Evolutionary conservation across 2,888 invertebrate species (phyloP).

Genomic region (Parnassius glacialis): DNA sequence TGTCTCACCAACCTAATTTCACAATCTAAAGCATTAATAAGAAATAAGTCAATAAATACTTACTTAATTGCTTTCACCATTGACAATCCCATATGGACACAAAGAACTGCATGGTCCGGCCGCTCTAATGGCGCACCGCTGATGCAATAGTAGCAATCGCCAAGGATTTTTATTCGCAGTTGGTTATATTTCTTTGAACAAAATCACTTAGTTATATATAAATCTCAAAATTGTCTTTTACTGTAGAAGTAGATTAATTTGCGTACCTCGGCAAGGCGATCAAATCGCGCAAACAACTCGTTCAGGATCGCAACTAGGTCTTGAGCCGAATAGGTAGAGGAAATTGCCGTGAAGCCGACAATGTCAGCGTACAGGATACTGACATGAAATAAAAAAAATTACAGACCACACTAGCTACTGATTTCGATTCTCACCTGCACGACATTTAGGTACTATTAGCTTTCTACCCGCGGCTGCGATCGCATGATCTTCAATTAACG

Average conservation of each 20-base stretch:
- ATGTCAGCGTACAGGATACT: constrained; percentile 99
- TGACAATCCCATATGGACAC: constrained; percentile 97
- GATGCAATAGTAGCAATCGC: constrained; percentile 99
- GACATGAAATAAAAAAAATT: constrained; percentile 41
- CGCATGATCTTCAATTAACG: too few species aligned
- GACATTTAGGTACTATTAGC: too few species aligned
- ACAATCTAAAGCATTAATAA: neutral
- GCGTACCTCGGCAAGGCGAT: constrained; percentile 90
- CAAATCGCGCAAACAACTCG: constrained; percentile 97
- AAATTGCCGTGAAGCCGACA: constrained; percentile 98
- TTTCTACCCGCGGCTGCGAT: too few species aligned
- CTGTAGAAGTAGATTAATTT: neutral
- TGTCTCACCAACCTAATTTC: too few species aligned
- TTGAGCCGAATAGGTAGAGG: constrained; percentile 96
- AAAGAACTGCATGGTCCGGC: constrained; percentile 94
- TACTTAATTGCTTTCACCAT: constrained; percentile 98
- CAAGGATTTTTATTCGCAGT: constrained; percentile 95
- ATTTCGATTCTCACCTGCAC: too few species aligned
- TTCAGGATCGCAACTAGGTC: constrained; percentile 97
- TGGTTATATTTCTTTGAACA: constrained; percentile 92
- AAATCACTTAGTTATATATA: constrained; percentile 22
- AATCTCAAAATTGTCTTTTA: constrained; percentile 9
- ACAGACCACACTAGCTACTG: too few species aligned
- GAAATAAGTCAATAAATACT: constrained; percentile 53
- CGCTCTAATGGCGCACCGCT: constrained; percentile 96